These are phyloP conservation scores for Trogon surrucura DNA, from an alignment of 2,113 vertebrate genomes.

Conservation along the genomic window DNA sequence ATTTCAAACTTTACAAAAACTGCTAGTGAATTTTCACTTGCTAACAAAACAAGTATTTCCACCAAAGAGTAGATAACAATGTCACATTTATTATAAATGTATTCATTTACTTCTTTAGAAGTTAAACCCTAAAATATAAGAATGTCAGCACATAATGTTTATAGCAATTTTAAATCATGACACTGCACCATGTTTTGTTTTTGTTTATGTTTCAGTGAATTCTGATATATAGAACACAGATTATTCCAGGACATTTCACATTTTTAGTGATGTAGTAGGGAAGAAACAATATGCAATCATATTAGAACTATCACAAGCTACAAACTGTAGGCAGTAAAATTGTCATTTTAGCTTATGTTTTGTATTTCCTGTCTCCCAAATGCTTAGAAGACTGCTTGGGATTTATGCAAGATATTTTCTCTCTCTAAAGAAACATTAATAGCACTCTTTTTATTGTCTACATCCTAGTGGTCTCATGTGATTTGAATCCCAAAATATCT, in stretches of 20 bases:
- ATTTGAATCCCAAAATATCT: slow-evolving; percentile 72
- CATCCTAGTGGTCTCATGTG: neutral
- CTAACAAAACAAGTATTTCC: neutral
- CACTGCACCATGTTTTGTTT: neutral
- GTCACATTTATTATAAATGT: neutral
- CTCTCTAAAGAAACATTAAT: slow-evolving; percentile 57
- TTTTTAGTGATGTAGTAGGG: neutral
- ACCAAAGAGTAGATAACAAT: neutral
- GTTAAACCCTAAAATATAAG: neutral
- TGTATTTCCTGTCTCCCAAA: neutral
- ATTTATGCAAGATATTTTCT: neutral
- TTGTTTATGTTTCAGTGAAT: neutral
- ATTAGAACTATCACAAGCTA: neutral
- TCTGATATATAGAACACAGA: neutral
- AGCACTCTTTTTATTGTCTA: slow-evolving; percentile 3
- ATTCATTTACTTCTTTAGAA: neutral
- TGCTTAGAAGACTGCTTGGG: neutral
- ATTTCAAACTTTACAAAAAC: neutral
- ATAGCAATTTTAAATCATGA: neutral
- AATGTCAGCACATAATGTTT: neutral
- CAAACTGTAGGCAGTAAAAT: neutral
- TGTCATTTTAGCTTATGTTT: neutral
- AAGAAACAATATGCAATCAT: neutral
- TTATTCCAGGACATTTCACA: neutral
- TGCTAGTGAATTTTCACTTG: neutral